Evolutionary conservation across 1,140 invertebrate species (phyloP), one percentile per base, ranked within the genome.

Genomic region (Hermetia illucens): DNA sequence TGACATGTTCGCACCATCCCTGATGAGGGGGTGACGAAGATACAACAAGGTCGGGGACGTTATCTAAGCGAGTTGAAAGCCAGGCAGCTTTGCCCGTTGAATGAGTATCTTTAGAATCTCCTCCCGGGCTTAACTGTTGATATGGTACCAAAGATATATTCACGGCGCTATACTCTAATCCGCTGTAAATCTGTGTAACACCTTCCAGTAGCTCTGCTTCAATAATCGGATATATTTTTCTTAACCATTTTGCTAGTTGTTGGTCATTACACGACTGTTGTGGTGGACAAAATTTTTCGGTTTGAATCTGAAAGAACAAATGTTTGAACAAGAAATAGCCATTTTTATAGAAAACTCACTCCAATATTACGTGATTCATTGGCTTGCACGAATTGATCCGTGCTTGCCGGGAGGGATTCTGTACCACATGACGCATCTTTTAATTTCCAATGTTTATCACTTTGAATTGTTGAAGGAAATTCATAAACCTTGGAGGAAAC

Each of bases 1-100:
- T 46, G 17, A 56, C 42, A 42, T 59, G 56, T 37, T 59, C 53
- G 13, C 56, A 59, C 56, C 56, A 59, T 36, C 53, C 53, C 15
- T 59, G 53, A 19, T 59, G 56, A 1, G 51, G 44, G 1, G 56
- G 51, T 18, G 50, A 45, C 1, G 52, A 51, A 18, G 51, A 55
- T 25, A 44, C 39, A 9, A 53, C 56, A 13, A 59, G 27, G 0
- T 52, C 45, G 2, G 56, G 56, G 3, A 51, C 52, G 44, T 59
- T 55, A 15, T 59, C 55, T 2, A 53, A 56, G 27, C 55, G 51
- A 12, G 59, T 52, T 8, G 52, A 44, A 6, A 59, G 38, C 56
- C 56, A 59, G 22, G 44, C 48, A 30, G 53, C 56, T 21, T 54
- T 25, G 5, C 56, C 56, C 21, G n/a, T n/a, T n/a, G n/a, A n/a